Evolutionary conservation across 2,113 vertebrate genomes (phyloP), one percentile per base, ranked within the genome.

Genomic region (Thunnus thynnus): DNA sequence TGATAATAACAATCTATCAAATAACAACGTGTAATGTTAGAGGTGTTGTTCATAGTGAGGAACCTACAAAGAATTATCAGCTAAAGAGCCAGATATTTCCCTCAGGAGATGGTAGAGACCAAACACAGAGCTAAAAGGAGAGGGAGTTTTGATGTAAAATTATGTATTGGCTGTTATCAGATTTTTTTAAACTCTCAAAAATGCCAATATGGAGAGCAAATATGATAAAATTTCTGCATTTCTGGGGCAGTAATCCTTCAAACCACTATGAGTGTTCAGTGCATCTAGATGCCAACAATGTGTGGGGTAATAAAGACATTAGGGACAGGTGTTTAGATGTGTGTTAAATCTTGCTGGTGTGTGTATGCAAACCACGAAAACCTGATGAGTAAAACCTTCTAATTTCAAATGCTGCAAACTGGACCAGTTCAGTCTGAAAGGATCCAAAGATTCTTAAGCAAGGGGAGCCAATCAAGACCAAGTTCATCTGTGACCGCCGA

Each of bases 271-370:
- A 47, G 20, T 55, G 27, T 50, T 72, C 69, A 64, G 2, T 41
- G 63, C 51, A 74, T 70, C 46, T 44, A 65, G 51, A 64, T 25
- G 46, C 58, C 50, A 54, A n/a, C 6, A 0, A 20, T 25, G 46
- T 65, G 48, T 78, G 73, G 69, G 51, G 52, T 65, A 54, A 50
- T 3, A 22, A 66, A 82, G 72, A 36, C 8, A 72, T 41, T 12
- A 65, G 44, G 44, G 5, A 2, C 25, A 13, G 4, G 6, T 69
- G 46, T 69, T 65, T 50, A 65, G 11, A 25, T 12, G 16, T 17
- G 47, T 17, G 47, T 55, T 20, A 47, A 13, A 55, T 20, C 6
- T 27, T 8, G 20, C 20, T 0, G 2, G 11, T 1, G 4, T 25
- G 27, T 44, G 25, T 62, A 62, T 14, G 50, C 46, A 68, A 55